phyloP scores from a whole-genome alignment of 2,888 invertebrate species.

The Druceiella hillmani region DNA sequence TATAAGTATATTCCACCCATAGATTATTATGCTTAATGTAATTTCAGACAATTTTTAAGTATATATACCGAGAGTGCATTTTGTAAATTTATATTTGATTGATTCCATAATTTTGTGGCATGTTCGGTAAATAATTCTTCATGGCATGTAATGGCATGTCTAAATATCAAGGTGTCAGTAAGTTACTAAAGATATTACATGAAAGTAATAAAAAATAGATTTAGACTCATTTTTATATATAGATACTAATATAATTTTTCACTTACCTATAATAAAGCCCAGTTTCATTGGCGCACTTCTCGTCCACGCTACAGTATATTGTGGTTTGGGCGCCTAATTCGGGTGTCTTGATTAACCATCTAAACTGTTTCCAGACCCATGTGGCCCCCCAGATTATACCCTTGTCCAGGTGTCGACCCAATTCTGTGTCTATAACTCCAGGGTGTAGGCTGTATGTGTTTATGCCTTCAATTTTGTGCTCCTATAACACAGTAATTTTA shows the following conservation, averaged over 20 bases:
- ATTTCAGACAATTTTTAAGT: no score
- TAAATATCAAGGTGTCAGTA: slow-evolving; percentile 1
- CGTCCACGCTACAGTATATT: slow-evolving; percentile 65
- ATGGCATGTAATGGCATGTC: no score
- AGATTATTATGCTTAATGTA: no score
- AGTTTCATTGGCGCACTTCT: slow-evolving; percentile 56
- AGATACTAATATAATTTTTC: not conserved
- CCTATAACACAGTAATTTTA: slow-evolving; percentile 28
- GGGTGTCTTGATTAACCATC: slow-evolving; percentile 52
- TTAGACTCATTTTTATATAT: slow-evolving; percentile 7
- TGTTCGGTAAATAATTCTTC: no score
- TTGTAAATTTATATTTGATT: no score
- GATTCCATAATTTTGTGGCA: no score
- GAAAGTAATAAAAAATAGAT: not conserved
- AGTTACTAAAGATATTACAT: no score
- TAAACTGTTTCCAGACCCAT: slow-evolving; percentile 31
- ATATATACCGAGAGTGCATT: no score
- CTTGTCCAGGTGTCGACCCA: slow-evolving; percentile 60
- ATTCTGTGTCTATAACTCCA: slow-evolving; percentile 68
- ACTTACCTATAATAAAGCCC: slow-evolving; percentile 54
- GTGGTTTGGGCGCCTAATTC: slow-evolving; percentile 70
- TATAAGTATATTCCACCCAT: no score
- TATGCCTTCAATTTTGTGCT: slow-evolving; percentile 47
- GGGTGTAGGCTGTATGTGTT: slow-evolving; percentile 69
- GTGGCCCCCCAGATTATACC: slow-evolving; percentile 46